Evolutionary conservation across 1,140 invertebrate species (phyloP).

Genomic region (Bombus balteatus): DNA sequence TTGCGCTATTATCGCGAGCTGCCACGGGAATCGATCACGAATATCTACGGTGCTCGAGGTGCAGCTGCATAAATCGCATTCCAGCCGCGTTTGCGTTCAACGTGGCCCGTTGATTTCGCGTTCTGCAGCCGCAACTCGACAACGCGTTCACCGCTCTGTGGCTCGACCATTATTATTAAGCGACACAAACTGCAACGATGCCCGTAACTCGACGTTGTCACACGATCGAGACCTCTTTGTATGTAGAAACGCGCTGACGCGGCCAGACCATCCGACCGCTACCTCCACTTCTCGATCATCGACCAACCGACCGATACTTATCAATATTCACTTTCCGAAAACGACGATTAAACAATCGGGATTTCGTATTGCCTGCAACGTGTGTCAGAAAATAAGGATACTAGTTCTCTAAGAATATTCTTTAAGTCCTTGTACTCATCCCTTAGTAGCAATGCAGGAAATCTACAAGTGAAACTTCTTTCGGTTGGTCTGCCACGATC

Average conservation of each 20-base stretch:
- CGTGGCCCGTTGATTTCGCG: constrained; percentile 52
- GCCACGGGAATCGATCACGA: constrained; percentile 51
- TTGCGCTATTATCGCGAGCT: constrained; percentile 38
- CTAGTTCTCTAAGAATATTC: too few relatives aligned
- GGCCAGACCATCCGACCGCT: background rate
- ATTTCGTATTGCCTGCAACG: background rate
- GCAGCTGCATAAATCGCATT: constrained; percentile 63
- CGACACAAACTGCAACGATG: constrained; percentile 26
- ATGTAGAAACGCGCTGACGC: constrained; percentile 1
- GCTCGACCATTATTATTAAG: constrained; percentile 58
- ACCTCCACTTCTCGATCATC: background rate
- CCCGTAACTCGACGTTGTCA: background rate
- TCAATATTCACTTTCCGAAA: background rate
- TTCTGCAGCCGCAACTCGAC: constrained; percentile 46
- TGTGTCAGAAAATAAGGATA: too few relatives aligned
- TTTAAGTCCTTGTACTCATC: too few relatives aligned
- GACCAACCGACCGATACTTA: background rate
- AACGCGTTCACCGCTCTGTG: constrained; percentile 39
- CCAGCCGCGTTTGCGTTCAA: constrained; percentile 57
- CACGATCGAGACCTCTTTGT: background rate
- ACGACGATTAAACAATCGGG: background rate
- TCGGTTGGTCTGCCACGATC: too few relatives aligned
- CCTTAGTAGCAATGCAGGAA: too few relatives aligned
- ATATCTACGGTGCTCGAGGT: constrained; percentile 41
- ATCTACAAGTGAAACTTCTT: too few relatives aligned